These are phyloP conservation scores for Gymnarchus niloticus DNA, from an alignment of 2,113 vertebrate genomes.

Conservation along the genomic window DNA sequence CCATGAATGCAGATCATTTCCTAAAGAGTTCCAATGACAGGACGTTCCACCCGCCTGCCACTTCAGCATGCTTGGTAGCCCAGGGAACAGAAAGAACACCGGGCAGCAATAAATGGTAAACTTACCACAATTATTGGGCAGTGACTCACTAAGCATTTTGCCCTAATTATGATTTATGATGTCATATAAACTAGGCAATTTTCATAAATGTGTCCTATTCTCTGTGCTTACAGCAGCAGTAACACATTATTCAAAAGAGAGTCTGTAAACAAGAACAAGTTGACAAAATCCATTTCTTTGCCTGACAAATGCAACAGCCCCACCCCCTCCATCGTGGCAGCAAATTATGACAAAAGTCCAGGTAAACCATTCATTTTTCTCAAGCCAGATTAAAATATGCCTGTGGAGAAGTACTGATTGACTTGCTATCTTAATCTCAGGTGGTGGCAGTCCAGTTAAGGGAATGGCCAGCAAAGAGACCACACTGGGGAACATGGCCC, in stretches of 20 bases:
- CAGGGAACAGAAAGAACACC: conserved; percentile 83
- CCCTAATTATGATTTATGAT: background rate
- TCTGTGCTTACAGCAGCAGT: conserved; percentile 50
- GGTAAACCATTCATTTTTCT: conserved; percentile 49
- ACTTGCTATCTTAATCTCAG: conserved; percentile 48
- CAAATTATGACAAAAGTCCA: conserved; percentile 94
- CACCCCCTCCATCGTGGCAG: conserved; percentile 90
- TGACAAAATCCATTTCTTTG: conserved; percentile 73
- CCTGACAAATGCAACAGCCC: conserved; percentile 89
- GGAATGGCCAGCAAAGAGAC: conserved; percentile 65
- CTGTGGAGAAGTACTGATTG: too few relatives aligned
- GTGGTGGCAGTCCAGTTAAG: conserved; percentile 76
- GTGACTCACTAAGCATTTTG: background rate
- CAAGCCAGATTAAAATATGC: background rate
- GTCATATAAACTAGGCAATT: background rate
- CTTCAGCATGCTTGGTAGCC: conserved; percentile 61
- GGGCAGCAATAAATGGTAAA: conserved; percentile 66
- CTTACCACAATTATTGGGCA: background rate
- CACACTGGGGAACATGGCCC: conserved; percentile 58
- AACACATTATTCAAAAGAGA: conserved; percentile 73
- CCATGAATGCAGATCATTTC: conserved; percentile 87
- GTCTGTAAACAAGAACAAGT: conserved; percentile 71
- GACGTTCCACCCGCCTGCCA: conserved; percentile 73
- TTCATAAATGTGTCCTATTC: background rate
- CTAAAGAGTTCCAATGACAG: conserved; percentile 78